Percentiles rank a stretch among this genome's conserved stretches.
Evolutionary conservation across 2,113 vertebrate species (phyloP).

Genomic region (Neofelis nebulosa): DNA sequence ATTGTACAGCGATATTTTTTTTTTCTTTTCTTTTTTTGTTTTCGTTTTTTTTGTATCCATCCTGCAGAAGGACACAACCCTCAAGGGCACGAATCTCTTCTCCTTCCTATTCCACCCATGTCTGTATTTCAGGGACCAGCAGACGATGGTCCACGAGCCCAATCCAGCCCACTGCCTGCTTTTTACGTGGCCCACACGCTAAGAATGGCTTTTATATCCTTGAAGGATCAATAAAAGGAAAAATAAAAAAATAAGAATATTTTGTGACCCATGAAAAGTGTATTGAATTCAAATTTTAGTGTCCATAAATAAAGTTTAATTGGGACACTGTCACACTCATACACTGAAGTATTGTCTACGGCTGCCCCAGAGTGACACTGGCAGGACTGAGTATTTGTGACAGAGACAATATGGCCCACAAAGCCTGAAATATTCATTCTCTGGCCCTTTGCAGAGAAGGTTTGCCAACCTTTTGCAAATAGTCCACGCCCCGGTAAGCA

Average conservation of each 20-base stretch:
- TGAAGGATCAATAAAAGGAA: not conserved
- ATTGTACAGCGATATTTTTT: not conserved
- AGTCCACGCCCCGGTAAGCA: not conserved
- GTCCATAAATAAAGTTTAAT: not conserved
- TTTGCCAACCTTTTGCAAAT: not conserved
- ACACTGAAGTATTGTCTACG: accelerated
- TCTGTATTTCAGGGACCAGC: not conserved
- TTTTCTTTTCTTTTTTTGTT: no score
- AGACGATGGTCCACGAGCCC: no score
- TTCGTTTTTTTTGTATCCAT: no score
- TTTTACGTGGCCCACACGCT: not conserved
- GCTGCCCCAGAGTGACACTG: accelerated
- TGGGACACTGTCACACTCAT: not conserved
- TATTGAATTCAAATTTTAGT: not conserved
- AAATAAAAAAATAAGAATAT: not conserved
- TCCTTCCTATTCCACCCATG: not conserved
- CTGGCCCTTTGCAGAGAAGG: not conserved
- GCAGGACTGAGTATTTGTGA: not conserved
- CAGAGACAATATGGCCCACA: not conserved
- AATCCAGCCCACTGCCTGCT: not conserved
- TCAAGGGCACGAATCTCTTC: not conserved
- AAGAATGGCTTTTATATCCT: not conserved
- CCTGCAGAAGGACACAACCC: not conserved
- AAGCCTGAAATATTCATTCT: not conserved
- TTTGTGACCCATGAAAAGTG: not conserved